These are phyloP conservation scores for Latrodectus geometricus DNA, from an alignment of 1,140 invertebrate species.

Conservation along the genomic window DNA sequence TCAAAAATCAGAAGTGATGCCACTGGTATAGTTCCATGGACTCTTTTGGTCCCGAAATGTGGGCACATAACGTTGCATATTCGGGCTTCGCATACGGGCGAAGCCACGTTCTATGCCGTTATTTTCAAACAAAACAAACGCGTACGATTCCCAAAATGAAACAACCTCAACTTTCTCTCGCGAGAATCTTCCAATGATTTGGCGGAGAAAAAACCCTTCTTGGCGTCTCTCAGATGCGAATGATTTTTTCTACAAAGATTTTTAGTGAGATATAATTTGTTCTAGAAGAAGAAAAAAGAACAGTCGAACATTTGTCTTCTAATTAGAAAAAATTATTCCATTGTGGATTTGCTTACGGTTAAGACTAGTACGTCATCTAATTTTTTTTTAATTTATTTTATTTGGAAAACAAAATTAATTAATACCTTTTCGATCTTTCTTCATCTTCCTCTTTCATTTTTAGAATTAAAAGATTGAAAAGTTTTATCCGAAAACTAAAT, in stretches of 20 bases:
- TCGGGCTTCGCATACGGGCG: slow-evolving; percentile 32
- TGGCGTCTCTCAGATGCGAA: neutral
- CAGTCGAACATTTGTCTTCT: too few species aligned
- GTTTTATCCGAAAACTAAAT: too few species aligned
- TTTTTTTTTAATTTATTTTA: too few species aligned
- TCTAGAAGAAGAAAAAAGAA: too few species aligned
- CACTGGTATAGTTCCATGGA: slow-evolving; percentile 5
- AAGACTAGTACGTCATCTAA: too few species aligned
- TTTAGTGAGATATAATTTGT: too few species aligned
- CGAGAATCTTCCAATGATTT: neutral
- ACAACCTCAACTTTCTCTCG: neutral
- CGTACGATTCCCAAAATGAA: slow-evolving; percentile 12
- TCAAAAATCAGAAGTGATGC: neutral
- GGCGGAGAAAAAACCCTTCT: neutral
- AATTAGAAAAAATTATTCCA: too few species aligned
- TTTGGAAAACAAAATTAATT: too few species aligned
- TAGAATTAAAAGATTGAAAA: too few species aligned
- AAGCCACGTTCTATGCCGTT: slow-evolving; percentile 27
- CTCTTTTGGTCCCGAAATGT: slow-evolving; percentile 31
- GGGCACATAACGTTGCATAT: slow-evolving; percentile 48
- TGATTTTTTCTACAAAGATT: neutral
- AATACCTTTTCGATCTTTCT: too few species aligned
- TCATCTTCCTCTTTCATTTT: too few species aligned
- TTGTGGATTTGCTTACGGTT: too few species aligned
- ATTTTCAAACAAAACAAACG: slow-evolving; percentile 13